Percentiles rank a stretch among this genome's conserved stretches.
Evolutionary conservation across 2,888 invertebrate genomes (phyloP).

Genomic region (Euplexia lucipara): DNA sequence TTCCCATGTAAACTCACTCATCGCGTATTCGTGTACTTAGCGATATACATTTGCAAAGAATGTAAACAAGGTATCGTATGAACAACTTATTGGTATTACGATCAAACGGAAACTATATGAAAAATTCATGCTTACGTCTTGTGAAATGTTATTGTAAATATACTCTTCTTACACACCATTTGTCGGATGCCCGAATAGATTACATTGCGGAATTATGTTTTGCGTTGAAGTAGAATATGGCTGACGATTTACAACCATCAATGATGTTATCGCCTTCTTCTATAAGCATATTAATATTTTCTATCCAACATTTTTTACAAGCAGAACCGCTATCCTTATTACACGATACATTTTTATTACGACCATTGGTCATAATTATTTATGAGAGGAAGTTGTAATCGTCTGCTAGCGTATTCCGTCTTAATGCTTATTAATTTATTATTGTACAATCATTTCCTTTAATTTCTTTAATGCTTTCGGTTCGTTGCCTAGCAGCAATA

Average conservation of each 20-base stretch:
- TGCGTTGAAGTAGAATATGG: background rate
- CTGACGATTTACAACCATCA: conserved; percentile 6
- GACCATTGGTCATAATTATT: conserved; percentile 51
- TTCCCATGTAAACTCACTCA: conserved; percentile 24
- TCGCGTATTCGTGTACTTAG: conserved; percentile 7
- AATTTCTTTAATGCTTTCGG: conserved; percentile 40
- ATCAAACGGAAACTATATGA: conserved; percentile 27
- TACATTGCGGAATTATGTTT: conserved; percentile 6
- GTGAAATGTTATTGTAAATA: conserved; percentile 17
- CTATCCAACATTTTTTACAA: conserved; percentile 24
- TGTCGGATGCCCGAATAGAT: conserved; percentile 2
- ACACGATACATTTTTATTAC: conserved; percentile 33
- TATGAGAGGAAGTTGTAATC: conserved; percentile 56
- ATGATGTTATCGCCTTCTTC: conserved; percentile 15
- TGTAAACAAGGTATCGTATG: conserved; percentile 37
- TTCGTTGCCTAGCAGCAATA: conserved; percentile 37
- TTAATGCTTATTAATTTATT: conserved; percentile 54
- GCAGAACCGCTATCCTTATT: conserved; percentile 43
- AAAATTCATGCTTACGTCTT: conserved; percentile 35
- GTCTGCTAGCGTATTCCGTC: conserved; percentile 39
- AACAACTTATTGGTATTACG: conserved; percentile 35
- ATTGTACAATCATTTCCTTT: conserved; percentile 51
- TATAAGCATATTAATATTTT: conserved; percentile 20
- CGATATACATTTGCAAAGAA: conserved; percentile 34
- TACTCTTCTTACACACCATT: conserved; percentile 7